Evolutionary conservation across 1,140 invertebrate species (phyloP).

Genomic region (Formica exsecta): DNA sequence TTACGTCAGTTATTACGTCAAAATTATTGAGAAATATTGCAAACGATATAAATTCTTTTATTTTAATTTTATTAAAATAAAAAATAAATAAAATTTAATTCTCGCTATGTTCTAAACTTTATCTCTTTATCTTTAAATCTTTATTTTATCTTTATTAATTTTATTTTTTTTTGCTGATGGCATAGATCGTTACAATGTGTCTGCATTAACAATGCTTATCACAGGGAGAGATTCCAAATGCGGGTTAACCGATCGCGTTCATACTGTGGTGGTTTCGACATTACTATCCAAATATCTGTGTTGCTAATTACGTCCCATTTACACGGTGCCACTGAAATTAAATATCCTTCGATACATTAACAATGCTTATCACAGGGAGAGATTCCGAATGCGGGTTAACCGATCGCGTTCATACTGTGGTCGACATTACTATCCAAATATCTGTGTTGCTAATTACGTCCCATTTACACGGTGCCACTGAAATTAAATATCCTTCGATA

Average conservation of each 20-base stretch:
- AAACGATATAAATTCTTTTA: too few relatives aligned
- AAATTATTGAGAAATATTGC: too few relatives aligned
- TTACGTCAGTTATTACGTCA: too few relatives aligned
- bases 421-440: constrained; percentile 19
- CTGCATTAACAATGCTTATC: background rate
- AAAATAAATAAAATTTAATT: too few relatives aligned
- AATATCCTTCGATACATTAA: background rate
- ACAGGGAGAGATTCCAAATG: background rate
- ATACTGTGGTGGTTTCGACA: too few relatives aligned
- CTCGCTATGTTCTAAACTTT: too few relatives aligned
- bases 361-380: background rate
- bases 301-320: constrained; percentile 20
- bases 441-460: constrained; percentile 3
- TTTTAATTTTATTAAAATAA: too few relatives aligned
- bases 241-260: background rate
- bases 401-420: background rate
- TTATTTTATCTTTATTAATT: too few relatives aligned
- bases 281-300: constrained; percentile 17
- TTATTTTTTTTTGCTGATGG: too few relatives aligned
- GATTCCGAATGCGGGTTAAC: background rate
- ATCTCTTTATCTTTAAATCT: too few relatives aligned
- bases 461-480: background rate
- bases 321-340: background rate
- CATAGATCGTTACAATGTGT: background rate
- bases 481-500: background rate